phyloP scores from a whole-genome alignment of 1,140 invertebrate genomes.

The Apis dorsata region DNA sequence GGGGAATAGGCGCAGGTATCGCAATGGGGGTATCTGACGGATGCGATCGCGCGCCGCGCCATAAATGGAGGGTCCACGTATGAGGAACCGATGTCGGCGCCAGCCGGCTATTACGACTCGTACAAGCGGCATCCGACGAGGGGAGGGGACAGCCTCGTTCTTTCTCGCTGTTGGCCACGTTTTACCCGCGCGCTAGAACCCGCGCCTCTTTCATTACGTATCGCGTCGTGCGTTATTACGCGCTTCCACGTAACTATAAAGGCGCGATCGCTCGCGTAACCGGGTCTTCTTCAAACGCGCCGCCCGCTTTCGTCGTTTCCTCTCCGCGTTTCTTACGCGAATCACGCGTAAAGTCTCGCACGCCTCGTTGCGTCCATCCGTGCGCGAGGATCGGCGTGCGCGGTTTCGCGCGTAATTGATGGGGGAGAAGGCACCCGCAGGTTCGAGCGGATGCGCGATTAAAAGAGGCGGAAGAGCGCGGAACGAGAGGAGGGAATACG shows the following conservation, averaged over 20 bases:
- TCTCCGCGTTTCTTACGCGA: too few species aligned
- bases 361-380: too few species aligned
- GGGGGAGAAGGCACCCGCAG: not conserved
- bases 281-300: too few species aligned
- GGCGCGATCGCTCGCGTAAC: slow-evolving; percentile 51
- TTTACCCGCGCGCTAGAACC: slow-evolving; percentile 14
- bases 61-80: slow-evolving; percentile 49
- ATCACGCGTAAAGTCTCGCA: not conserved
- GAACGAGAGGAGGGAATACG: slow-evolving; percentile 46
- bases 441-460: slow-evolving; percentile 18
- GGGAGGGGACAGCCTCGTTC: not conserved
- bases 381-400: not conserved
- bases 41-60: slow-evolving; percentile 37
- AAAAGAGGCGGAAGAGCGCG: not conserved
- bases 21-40: slow-evolving; percentile 9
- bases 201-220: slow-evolving; percentile 55
- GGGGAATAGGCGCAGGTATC: slow-evolving; percentile 2
- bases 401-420: slow-evolving; percentile 16
- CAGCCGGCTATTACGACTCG: slow-evolving; percentile 66
- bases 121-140: slow-evolving; percentile 48
- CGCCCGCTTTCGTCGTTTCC: too few species aligned
- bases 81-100: slow-evolving; percentile 67
- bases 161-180: slow-evolving; percentile 21
- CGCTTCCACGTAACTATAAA: slow-evolving; percentile 55
- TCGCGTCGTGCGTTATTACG: slow-evolving; percentile 60